These are phyloP conservation scores for Nemoura dubitans DNA, from an alignment of 2,888 invertebrate species.

Conservation along the genomic window DNA sequence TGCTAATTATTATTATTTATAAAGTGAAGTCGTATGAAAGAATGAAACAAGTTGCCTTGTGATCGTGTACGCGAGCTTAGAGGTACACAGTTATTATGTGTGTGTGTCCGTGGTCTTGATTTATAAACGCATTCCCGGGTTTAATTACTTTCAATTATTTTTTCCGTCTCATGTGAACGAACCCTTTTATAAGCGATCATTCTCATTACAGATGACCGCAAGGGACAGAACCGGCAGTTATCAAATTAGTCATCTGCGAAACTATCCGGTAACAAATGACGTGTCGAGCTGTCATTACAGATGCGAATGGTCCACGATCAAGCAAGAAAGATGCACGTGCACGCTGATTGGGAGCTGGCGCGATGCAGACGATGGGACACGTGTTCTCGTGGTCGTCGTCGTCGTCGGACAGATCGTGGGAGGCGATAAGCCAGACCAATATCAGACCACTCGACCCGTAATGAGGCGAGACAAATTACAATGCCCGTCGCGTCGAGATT, in stretches of 20 bases:
- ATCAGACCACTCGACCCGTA: not conserved
- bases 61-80: not conserved
- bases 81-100: not conserved
- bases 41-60: not conserved
- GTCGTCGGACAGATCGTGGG: not conserved
- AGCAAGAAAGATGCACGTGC: too few relatives aligned
- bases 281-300: too few relatives aligned
- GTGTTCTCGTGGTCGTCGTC: too few relatives aligned
- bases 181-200: too few relatives aligned
- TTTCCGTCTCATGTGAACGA: too few relatives aligned
- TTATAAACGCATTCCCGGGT: not conserved
- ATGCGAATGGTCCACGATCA: too few relatives aligned
- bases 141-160: not conserved
- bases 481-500: not conserved
- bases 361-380: too few relatives aligned
- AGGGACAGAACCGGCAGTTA: too few relatives aligned
- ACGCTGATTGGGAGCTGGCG: too few relatives aligned
- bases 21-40: not conserved
- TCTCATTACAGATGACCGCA: too few relatives aligned
- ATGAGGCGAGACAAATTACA: not conserved
- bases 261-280: too few relatives aligned
- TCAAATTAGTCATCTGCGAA: too few relatives aligned
- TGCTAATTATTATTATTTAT: constrained; percentile 7
- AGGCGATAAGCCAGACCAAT: not conserved
- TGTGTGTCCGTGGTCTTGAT: not conserved